Evolutionary conservation across 1,140 invertebrate species (phyloP).

Genomic region (Camponotus vicinus): DNA sequence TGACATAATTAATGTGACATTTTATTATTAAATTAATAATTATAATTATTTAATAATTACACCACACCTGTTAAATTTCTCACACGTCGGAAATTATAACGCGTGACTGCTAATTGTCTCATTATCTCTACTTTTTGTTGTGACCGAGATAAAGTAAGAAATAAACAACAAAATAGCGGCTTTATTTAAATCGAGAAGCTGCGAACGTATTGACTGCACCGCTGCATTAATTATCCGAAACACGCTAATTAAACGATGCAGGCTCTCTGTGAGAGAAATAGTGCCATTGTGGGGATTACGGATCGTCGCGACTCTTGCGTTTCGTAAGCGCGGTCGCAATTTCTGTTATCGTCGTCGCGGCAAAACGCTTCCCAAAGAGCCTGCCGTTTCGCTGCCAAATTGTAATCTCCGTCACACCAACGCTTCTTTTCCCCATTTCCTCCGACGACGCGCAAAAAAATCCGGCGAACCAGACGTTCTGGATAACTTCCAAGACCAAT

Average conservation of each 20-base stretch:
- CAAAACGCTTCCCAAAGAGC: conserved; percentile 30
- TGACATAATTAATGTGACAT: not conserved
- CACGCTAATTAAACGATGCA: conserved; percentile 18
- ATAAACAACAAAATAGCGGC: not conserved
- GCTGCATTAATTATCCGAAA: conserved; percentile 24
- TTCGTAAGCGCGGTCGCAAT: conserved; percentile 18
- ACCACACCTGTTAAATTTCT: not conserved
- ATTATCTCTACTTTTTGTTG: not conserved
- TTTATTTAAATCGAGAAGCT: not conserved
- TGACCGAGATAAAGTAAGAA: not conserved
- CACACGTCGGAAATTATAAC: not conserved
- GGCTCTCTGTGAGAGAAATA: not conserved
- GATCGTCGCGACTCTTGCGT: conserved; percentile 1
- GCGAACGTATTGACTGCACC: not conserved
- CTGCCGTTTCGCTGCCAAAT: conserved; percentile 32
- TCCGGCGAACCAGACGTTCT: conserved; percentile 90
- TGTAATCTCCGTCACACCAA: conserved; percentile 21
- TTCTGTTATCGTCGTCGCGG: not conserved
- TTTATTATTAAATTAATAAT: conserved; percentile 14
- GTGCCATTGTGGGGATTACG: not conserved
- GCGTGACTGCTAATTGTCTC: not conserved
- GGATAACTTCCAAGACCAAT: conserved; percentile 93
- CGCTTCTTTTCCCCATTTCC: conserved; percentile 32
- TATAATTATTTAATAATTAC: not conserved
- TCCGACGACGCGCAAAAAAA: conserved; percentile 81